These are phyloP conservation scores for Acanthopleura granulata DNA, from an alignment of 2,888 invertebrate genomes.

Conservation along the genomic window DNA sequence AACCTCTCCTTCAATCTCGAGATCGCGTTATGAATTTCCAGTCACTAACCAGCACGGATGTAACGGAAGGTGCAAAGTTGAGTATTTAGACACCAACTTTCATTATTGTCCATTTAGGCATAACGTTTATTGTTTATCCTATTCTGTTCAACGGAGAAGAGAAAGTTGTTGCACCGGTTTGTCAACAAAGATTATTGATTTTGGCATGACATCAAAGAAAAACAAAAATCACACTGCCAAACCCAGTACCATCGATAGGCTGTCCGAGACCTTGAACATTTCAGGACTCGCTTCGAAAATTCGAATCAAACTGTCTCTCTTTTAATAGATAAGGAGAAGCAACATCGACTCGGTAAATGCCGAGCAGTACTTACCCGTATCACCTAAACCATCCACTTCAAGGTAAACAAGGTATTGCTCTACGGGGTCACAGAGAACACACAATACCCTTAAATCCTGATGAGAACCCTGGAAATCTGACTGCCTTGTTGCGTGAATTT, in stretches of 20 bases:
- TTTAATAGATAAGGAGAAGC: background rate
- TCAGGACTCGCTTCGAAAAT: conserved; percentile 4
- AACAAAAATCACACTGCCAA: conserved; percentile 2
- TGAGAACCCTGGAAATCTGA: conserved; percentile 20
- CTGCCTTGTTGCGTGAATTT: conserved; percentile 20
- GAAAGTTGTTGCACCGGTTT: background rate
- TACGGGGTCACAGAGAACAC: conserved; percentile 22
- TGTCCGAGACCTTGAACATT: background rate
- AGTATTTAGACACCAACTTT: background rate
- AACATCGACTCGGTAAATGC: background rate
- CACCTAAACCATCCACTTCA: conserved; percentile 17
- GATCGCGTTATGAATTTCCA: too few relatives aligned
- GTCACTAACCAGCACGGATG: background rate
- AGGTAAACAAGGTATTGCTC: conserved; percentile 26
- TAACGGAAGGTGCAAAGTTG: background rate
- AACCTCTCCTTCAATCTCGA: too few relatives aligned
- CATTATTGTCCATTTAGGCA: background rate
- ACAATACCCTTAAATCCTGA: background rate
- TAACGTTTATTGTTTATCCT: background rate
- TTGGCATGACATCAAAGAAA: conserved; percentile 15
- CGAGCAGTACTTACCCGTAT: background rate
- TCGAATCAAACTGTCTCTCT: background rate
- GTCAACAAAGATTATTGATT: background rate
- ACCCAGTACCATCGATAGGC: conserved; percentile 9
- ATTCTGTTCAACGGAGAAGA: background rate